Evolutionary conservation across 2,888 invertebrate species (phyloP), one percentile per base, ranked within the genome.

Genomic region (Eumerus sabulonum): DNA sequence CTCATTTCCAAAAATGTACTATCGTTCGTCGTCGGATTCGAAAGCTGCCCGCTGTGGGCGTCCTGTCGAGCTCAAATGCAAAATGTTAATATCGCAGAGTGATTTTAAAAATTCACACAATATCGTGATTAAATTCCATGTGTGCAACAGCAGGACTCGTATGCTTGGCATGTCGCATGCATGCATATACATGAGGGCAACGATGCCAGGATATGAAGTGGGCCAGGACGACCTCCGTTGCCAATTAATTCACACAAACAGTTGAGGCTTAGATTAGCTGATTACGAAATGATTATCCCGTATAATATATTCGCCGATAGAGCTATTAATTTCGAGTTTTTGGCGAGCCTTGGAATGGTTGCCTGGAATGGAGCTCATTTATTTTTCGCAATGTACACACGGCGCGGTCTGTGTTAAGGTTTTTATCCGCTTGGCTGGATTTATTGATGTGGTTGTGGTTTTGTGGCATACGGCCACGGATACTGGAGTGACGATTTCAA

Each of bases 21-120:
- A 27, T 7, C 7, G 27, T 7, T 27, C 27, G 27, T 27, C 40
- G 40, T 11, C 12, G 40, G 40, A 40, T 11, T n/a, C n/a, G n/a
- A n/a, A 13, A 18, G 17, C 54, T 56, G 27, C 48, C 35, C 42
- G 62, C 12, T 47, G 40, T 17, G 17, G 45, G 13, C 9, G 9
- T 13, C 45, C 16, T 18, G 51, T 44, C 14, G 59, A 17, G 54
- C 72, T 67, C 66, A 67, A 56, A 60, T 57, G 50, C 56, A 36
- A 63, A 60, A 70, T 79, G 68, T 74, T 74, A 79, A 79, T 74
- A 74, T 74, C 79, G 56, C 27, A 56, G 45, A 79, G 74, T 74
- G 74, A 73, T 79, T 79, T 79, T 79, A 79, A 79, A 79, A 79
- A 74, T 79, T 44, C 54, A 79, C 68, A 79, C 74, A 74, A 74